A percentile compares a stretch with the other conserved stretches of the same genome.
These are phyloP conservation scores for Netelia virgata DNA, from an alignment of 2,888 invertebrate species.

Conservation along the genomic window DNA sequence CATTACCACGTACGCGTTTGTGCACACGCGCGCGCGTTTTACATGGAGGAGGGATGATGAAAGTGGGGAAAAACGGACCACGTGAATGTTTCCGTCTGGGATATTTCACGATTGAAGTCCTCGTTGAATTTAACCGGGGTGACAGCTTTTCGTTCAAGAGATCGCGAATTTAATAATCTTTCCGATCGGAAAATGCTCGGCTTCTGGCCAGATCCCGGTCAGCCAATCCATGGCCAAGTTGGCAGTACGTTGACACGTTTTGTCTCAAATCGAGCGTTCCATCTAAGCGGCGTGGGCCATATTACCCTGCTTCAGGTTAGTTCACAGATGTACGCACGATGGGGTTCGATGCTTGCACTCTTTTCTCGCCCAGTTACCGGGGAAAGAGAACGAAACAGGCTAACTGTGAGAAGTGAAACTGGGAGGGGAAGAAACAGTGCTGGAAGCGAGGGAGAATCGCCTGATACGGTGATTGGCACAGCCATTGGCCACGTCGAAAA, in stretches of 20 bases:
- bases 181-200: too few relatives aligned
- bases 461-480: not conserved
- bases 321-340: not conserved
- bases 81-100: too few relatives aligned
- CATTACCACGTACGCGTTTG: not conserved
- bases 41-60: not conserved
- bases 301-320: not conserved
- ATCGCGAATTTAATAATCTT: too few relatives aligned
- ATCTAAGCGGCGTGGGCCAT: too few relatives aligned
- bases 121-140: too few relatives aligned
- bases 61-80: too few relatives aligned
- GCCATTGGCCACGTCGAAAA: not conserved
- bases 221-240: too few relatives aligned
- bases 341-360: slow-evolving; percentile 38
- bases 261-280: too few relatives aligned
- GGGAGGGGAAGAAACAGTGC: slow-evolving; percentile 8
- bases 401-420: slow-evolving; percentile 2
- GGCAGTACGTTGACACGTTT: too few relatives aligned
- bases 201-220: too few relatives aligned
- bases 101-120: too few relatives aligned
- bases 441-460: not conserved
- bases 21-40: not conserved
- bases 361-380: slow-evolving; percentile 33
- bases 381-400: slow-evolving; percentile 22
- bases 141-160: too few relatives aligned